These are phyloP conservation scores for Heliconius hermathena DNA, from an alignment of 1,140 invertebrate genomes.

Conservation along the genomic window DNA sequence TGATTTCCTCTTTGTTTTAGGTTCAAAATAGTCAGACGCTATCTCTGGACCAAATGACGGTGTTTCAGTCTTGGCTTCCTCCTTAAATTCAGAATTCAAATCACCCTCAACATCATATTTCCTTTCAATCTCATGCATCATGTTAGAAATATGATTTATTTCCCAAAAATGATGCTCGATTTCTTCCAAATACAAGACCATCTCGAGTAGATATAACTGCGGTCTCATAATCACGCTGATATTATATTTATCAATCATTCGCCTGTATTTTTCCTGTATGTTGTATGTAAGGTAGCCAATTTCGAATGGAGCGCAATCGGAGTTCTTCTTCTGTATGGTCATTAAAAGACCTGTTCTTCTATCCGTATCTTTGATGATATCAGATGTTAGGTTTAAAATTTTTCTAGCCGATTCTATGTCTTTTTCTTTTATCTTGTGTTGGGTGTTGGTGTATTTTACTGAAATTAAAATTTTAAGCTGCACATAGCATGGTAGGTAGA, in stretches of 20 bases:
- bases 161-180: conserved; percentile 53
- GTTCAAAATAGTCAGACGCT: neutral
- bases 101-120: conserved; percentile 40
- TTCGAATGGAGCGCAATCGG: conserved; percentile 35
- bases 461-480: neutral
- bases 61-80: neutral
- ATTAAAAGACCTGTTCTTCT: neutral
- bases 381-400: conserved; percentile 27
- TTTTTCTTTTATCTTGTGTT: neutral
- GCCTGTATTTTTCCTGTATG: conserved; percentile 46
- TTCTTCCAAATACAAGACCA: conserved; percentile 43
- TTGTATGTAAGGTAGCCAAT: conserved; percentile 40
- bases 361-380: conserved; percentile 34
- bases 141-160: conserved; percentile 40
- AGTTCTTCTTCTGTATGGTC: conserved; percentile 15
- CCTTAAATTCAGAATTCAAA: conserved; percentile 14
- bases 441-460: neutral
- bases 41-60: neutral
- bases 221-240: conserved; percentile 22
- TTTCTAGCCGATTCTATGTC: conserved; percentile 13
- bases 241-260: conserved; percentile 53
- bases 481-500: neutral
- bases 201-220: conserved; percentile 36
- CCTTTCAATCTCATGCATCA: conserved; percentile 51
- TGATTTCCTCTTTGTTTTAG: conserved; percentile 8